Evolutionary conservation across 2,797 vertebrate species (phyloP), one percentile per base, ranked within the genome.

Genomic region (Sebastes cheni): DNA sequence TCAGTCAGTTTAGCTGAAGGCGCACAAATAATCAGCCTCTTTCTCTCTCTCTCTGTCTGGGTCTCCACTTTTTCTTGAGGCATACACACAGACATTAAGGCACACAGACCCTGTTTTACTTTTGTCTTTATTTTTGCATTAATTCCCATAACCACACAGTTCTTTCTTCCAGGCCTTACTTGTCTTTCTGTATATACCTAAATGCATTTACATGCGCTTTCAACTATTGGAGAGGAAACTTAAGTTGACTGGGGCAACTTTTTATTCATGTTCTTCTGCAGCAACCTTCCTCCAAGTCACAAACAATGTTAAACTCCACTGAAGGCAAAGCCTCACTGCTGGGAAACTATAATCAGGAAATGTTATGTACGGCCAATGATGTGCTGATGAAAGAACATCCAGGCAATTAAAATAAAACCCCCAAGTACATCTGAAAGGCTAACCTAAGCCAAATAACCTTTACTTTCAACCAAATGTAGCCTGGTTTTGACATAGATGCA

Each of bases 261-360:
- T 42, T 42, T 42, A n/a, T n/a, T 54, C 25, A 16, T 39, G 32
- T 76, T 52, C 22, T n/a, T 56, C 39, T 55, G 67, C 67, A 30
- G 32, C 3, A 50, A 70, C 67, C 59, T 64, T 77, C 62, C 64
- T 67, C 66, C 29, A 16, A 67, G 56, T 62, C 75, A 77, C 39
- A 62, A 3, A 59, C 67, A 62, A 55, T 6, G 59, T 56, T 70
- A 56, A 55, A 70, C 23, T 29, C 20, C 32, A 62, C 46, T 77
- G 67, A 70, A n/a, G 67, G 67, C 75, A 1, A 5, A 20, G 22
- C 73, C 62, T 42, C 2, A 12, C 65, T 67, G 39, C 65, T 20
- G 74, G 14, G 62, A 5, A 27, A 27, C 23, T n/a, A 3, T 12
- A 9, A 29, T 46, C 36, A 50, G 25, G 25, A 60, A 42, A 42